Evolutionary conservation across 2,888 invertebrate species (phyloP), one percentile per base, ranked within the genome.

Genomic region (Acrobasis repandana): DNA sequence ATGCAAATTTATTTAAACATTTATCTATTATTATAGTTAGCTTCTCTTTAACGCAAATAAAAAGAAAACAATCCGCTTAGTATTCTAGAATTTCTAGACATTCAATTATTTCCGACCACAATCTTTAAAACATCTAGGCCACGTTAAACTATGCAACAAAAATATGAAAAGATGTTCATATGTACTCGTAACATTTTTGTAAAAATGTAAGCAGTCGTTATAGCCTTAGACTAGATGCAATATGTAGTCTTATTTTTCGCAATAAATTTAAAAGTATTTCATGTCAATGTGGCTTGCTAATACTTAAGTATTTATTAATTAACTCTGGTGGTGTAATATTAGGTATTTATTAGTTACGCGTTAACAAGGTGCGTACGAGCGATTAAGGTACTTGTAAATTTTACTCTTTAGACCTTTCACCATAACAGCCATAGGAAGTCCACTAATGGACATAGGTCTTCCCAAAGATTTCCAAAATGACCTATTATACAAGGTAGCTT

Each of bases 301-400:
- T n/a, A 43, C 43, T 43, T 43, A 14, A 43, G 43, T 43, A 43
- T 43, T 43, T 43, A 43, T 43, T 11, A 43, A 43, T 43, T 43
- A 43, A 43, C 11, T 43, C 43, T 43, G 14, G 43, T 43, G 14
- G 43, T 38, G 38, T 38, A 38, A 38, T 38, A 1, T 38, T 28
- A 28, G 28, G 28, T 28, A 5, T 28, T 28, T 38, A 38, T 38
- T 38, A 38, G 38, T 38, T 38, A 10, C 36, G 6, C 9, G 6
- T 14, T 1, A 6, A 76, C 76, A 73, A 62, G 76, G 65, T 66
- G 28, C 66, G 67, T 0, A 3, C 43, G 3, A n/a, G 3, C 4
- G 6, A 28, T 28, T 6, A 28, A 28, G 28, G 8, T 20, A 20
- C 20, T 20, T 20, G 20, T 20, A 20, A 20, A 4, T 20, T 20